phyloP scores from a whole-genome alignment of 2,888 invertebrate species.

The Antitype chi region DNA sequence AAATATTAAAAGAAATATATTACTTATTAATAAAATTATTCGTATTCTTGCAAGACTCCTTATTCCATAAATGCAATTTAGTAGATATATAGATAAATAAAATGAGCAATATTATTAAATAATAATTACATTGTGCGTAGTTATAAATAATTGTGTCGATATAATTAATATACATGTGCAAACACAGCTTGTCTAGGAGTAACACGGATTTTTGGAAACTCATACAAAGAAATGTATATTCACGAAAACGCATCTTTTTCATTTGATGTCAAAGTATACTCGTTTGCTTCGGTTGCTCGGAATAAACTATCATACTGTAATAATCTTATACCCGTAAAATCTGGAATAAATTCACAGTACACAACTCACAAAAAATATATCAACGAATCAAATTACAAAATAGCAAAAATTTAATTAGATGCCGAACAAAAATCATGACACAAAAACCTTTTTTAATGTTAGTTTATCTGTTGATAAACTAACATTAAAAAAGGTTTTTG shows the following conservation, averaged over 20 bases:
- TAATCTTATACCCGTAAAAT: constrained; percentile 23
- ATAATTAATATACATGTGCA: constrained; percentile 49
- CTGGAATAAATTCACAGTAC: constrained; percentile 5
- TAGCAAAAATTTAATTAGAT: neutral
- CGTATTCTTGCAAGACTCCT: neutral
- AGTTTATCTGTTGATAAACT: no score
- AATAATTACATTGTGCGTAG: constrained; percentile 53
- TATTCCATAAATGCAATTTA: constrained; percentile 37
- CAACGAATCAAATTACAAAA: no score
- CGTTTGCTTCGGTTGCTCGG: no score
- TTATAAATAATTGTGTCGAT: constrained; percentile 56
- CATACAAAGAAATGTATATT: constrained; percentile 30
- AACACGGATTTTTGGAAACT: constrained; percentile 19
- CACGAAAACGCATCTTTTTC: neutral
- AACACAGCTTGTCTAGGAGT: constrained; percentile 33
- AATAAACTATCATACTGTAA: neutral
- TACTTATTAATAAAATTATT: neutral
- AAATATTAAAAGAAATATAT: neutral
- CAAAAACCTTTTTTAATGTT: constrained; percentile 12
- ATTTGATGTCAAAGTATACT: no score
- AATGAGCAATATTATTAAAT: constrained; percentile 56
- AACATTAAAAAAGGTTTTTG: no score
- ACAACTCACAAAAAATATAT: neutral
- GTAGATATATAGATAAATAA: constrained; percentile 25
- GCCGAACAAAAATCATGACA: neutral